Evolutionary conservation across 2,888 invertebrate genomes (phyloP), one percentile per base, ranked within the genome.

Genomic region (Phytoseiulus persimilis): DNA sequence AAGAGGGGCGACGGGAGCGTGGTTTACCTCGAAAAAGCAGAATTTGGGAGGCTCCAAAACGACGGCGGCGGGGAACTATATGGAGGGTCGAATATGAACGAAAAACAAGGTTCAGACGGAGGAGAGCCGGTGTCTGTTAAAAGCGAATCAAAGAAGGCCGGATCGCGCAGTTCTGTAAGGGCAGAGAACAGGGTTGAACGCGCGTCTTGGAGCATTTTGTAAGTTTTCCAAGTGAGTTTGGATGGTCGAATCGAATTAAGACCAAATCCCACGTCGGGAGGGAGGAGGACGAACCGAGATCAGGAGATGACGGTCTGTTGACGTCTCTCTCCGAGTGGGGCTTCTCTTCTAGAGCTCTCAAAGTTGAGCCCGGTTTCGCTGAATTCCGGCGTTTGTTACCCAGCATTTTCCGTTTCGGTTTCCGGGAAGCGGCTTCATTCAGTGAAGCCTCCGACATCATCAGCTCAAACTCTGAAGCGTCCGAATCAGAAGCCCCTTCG

Each of bases 41-140:
- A 87, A 87, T 87, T 87, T 23, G 87, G 87, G 18, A 87, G 87
- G 31, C 87, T 87, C 87, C 87, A 87, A 31, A 87, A 87, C n/a
- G 87, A 87, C n/a, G 87, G 87, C 18, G 87, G 87, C 18, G 87
- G 87, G 28, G 87, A 45, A 33, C 87, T 87, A n/a, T 87, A 87
- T 33, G 87, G 87, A n/a, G 87, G 87, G 18, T 87, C 87, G 18
- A 87, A 87, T 28, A 87, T 87, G 87, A 87, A 87, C 87, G 87
- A 87, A n/a, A 87, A 87, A 39, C 87, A 87, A 6, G 87, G 87
- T 23, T 87, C 87, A n/a, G 87, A 33, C 45, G 39, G 87, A 5
- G 87, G 87, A 14, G 87, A 87, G 31, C 87, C 87, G 45, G 32
- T 87, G 87, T 87, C 87, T n/a, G 87, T 39, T 23, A 87, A n/a